Conservation (phyloP, 2,797 vertebrate genomes). For the Melanotaenia trifasciata region DNA sequence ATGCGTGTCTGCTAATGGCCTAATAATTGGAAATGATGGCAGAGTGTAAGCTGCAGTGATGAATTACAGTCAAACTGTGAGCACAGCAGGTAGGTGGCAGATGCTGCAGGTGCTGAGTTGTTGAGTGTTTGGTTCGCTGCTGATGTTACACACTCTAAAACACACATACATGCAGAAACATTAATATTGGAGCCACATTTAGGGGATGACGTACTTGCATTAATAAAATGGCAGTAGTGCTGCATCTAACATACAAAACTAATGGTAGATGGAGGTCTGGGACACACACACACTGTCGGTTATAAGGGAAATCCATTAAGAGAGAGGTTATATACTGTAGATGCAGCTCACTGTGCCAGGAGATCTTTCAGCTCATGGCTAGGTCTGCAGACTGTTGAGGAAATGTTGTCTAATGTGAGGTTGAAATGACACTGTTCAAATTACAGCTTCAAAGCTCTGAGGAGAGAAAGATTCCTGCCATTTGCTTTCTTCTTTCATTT, state of each 20-base stretch:
- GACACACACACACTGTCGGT: conserved; percentile 20
- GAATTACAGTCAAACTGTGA: conserved; percentile 67
- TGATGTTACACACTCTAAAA: conserved; percentile 18
- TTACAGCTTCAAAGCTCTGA: conserved; percentile 9
- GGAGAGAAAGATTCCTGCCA: conserved; percentile 10
- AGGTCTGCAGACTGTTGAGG: conserved; percentile 26
- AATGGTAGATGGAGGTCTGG: conserved; percentile 12
- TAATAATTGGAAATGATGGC: conserved; percentile 77
- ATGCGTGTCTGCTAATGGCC: conserved; percentile 65
- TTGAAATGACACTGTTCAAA: conserved; percentile 20
- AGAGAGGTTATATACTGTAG: conserved; percentile 31
- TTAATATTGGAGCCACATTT: neutral
- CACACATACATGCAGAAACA: conserved; percentile 5
- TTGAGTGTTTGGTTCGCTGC: conserved; percentile 41
- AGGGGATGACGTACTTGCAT: conserved; percentile 24
- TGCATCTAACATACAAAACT: conserved; percentile 21
- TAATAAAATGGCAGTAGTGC: neutral
- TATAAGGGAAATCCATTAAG: conserved; percentile 33
- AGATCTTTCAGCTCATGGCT: conserved; percentile 23
- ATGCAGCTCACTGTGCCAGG: conserved; percentile 42
- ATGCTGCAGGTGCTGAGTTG: conserved; percentile 66
- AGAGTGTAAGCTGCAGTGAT: conserved; percentile 65
- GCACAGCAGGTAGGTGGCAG: conserved; percentile 65
- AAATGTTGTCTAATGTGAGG: conserved; percentile 37
- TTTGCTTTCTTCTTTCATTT: conserved; percentile 32